A percentile compares a stretch with the other conserved stretches of the same genome.
Conservation (phyloP, 2,888 invertebrate genomes). For the Agrotis segetum region DNA sequence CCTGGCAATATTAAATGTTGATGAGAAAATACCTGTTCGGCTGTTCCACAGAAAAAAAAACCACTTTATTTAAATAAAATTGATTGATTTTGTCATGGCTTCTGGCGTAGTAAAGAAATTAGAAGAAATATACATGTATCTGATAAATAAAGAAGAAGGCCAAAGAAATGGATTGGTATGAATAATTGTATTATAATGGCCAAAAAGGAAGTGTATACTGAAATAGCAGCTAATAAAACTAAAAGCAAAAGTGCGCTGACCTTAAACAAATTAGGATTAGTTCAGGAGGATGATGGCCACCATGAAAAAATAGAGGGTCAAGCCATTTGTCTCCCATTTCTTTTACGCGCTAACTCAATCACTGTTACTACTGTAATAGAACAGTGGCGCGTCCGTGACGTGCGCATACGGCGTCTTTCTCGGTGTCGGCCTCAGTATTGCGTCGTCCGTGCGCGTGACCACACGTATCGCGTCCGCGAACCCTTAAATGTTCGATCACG, state of each 20-base stretch:
- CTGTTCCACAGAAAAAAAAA: background rate
- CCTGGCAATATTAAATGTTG: too few species aligned
- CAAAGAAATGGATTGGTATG: background rate
- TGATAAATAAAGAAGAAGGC: background rate
- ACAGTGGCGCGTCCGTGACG: conserved; percentile 67
- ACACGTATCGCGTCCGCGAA: conserved; percentile 70
- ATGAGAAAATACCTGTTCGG: too few species aligned
- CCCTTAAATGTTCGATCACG: conserved; percentile 65
- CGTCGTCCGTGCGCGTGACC: conserved; percentile 74
- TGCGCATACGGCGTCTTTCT: conserved; percentile 55
- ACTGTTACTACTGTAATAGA: conserved; percentile 69
- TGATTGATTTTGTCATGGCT: background rate
- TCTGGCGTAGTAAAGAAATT: background rate
- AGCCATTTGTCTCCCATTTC: conserved; percentile 58
- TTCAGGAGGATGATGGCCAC: background rate
- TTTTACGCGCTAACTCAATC: conserved; percentile 65
- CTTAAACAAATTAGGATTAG: background rate
- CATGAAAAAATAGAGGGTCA: conserved; percentile 39
- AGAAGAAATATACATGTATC: background rate
- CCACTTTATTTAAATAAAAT: background rate
- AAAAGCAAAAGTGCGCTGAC: background rate
- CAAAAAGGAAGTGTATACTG: background rate
- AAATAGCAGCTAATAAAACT: background rate
- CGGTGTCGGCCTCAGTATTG: conserved; percentile 74
- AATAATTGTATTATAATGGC: background rate